Evolutionary conservation across 2,113 vertebrate genomes (phyloP).

Genomic region (mouse (Mus musculus)): GRCm39 chr1:120089001-120089500

Average conservation of each 20-base stretch:
- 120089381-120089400: not conserved
- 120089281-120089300: not conserved
- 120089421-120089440: conserved; percentile 5
- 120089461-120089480: conserved; percentile 45
- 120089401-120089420: not conserved
- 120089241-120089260: not conserved
- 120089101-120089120: not conserved
- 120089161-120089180: not conserved
- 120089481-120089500: conserved; percentile 62
- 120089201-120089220: not conserved
- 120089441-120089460: not conserved
- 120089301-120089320: not conserved
- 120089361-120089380: too few species aligned
- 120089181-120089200: not conserved
- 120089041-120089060: not conserved
- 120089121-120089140: not conserved
- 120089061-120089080: not conserved
- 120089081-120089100: not conserved
- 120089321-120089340: not conserved
- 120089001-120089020: not conserved
- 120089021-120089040: not conserved
- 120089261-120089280: not conserved
- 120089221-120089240: not conserved
- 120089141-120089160: not conserved
- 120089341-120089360: not conserved